phyloP scores from a whole-genome alignment of 2,797 vertebrate species.

The Poecilia wingei region DNA sequence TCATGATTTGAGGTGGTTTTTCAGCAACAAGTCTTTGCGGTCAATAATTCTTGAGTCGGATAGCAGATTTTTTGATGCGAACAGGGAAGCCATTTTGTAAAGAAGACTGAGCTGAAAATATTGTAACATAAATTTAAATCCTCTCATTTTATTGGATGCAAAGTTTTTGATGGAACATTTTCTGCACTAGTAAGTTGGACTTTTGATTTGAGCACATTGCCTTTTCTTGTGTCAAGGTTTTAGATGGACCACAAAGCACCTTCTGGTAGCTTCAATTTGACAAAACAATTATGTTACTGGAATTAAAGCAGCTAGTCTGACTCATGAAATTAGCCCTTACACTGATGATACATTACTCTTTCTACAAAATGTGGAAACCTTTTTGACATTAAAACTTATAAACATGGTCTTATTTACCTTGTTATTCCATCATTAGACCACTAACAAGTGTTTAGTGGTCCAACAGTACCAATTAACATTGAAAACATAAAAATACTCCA shows the following conservation, averaged over 20 bases:
- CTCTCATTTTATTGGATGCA: background rate
- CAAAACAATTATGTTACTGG: background rate
- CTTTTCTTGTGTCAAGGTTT: background rate
- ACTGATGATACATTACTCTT: background rate
- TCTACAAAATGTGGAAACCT: background rate
- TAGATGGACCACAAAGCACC: background rate
- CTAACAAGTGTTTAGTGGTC: background rate
- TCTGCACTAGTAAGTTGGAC: background rate
- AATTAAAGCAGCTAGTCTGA: background rate
- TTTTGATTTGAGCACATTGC: background rate
- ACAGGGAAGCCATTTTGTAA: too few species aligned
- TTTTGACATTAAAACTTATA: background rate
- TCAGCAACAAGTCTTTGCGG: background rate
- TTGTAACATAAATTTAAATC: too few species aligned
- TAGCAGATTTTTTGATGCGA: background rate
- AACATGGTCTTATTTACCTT: background rate
- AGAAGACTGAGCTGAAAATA: too few species aligned
- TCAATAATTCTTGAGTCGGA: background rate
- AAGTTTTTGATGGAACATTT: background rate
- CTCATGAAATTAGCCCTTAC: background rate
- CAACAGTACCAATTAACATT: background rate
- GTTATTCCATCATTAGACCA: background rate
- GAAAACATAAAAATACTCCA: background rate
- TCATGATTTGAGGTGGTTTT: background rate
- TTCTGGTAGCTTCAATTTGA: background rate